Evolutionary conservation across 2,888 invertebrate genomes (phyloP), one percentile per base, ranked within the genome.

Genomic region (Conomelus anceps): DNA sequence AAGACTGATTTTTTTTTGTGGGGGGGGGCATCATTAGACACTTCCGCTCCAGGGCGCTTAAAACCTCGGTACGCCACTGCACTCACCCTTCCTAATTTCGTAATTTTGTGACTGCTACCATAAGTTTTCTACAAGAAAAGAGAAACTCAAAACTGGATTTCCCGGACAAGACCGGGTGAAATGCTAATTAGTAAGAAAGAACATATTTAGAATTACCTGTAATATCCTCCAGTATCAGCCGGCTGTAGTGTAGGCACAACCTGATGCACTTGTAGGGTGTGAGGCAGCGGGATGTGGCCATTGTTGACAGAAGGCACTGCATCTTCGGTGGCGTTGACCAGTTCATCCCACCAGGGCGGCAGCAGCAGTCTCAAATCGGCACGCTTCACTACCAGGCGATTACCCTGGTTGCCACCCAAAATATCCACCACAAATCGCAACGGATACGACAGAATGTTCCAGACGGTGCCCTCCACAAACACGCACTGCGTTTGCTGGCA

Each of bases 271-370:
- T 93, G 93, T 41, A 92, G 91, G 41, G 93, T 24, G n/a, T 63
- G 63, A 92, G 84, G 89, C 85, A 86, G 89, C 91, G 89, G 89
- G 22, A 91, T 86, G 89, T 91, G 90, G 87, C 91, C 91, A 90
- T 91, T 91, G 90, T 91, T 87, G 23, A 85, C 86, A 11, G 87
- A 13, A n/a, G 85, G 20, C 22, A n/a, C 85, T 3, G 89, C 22
- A 9, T 88, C 88, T 84, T 94, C 94, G n/a, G 63, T 4, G 0
- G 95, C 94, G 92, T 96, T 97, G 92, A 97, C 97, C 90, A 99
- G 93, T 94, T 99, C 99, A 92, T 99, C 99, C 94, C 97, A 97
- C 99, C 99, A 99, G 0, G 99, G 99, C 22, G 99, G 98, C 92
- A 97, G 96, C 91, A 99, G 94, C 24, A 99, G 95, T 23, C 99